phyloP scores from a whole-genome alignment of 1,140 invertebrate species.

The Drosophila lowei region DNA sequence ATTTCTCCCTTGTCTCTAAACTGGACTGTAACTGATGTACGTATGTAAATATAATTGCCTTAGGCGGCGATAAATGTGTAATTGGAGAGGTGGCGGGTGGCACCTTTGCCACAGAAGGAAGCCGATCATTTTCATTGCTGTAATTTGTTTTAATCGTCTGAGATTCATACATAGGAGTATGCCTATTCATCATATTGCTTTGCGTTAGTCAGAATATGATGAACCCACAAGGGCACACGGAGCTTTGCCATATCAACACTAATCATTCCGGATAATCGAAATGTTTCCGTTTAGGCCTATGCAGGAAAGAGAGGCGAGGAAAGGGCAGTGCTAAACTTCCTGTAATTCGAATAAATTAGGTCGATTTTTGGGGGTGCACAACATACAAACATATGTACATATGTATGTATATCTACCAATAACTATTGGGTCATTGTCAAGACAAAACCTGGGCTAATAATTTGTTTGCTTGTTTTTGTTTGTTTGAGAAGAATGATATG shows the following conservation, averaged over 20 bases:
- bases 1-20: slow-evolving; percentile 10
- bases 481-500: no score
- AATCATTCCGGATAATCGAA: no score
- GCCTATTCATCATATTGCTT: no score
- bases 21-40: slow-evolving; percentile 23
- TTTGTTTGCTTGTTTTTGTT: no score
- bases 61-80: slow-evolving; percentile 22
- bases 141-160: slow-evolving; percentile 15
- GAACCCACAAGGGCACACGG: neutral
- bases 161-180: no score
- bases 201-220: no score
- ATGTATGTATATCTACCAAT: neutral
- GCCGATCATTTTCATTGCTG: slow-evolving; percentile 10
- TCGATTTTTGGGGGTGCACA: neutral
- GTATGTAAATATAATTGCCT: slow-evolving; percentile 24
- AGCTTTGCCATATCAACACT: no score
- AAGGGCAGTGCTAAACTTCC: slow-evolving; percentile 14
- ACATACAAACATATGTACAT: no score
- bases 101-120: slow-evolving; percentile 19
- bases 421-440: neutral
- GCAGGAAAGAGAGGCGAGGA: neutral
- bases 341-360: slow-evolving; percentile 46
- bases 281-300: no score
- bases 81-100: slow-evolving; percentile 14
- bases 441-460: neutral